Evolutionary conservation across 2,888 invertebrate species (phyloP), one percentile per base, ranked within the genome.

Genomic region (Epinotia nisella): DNA sequence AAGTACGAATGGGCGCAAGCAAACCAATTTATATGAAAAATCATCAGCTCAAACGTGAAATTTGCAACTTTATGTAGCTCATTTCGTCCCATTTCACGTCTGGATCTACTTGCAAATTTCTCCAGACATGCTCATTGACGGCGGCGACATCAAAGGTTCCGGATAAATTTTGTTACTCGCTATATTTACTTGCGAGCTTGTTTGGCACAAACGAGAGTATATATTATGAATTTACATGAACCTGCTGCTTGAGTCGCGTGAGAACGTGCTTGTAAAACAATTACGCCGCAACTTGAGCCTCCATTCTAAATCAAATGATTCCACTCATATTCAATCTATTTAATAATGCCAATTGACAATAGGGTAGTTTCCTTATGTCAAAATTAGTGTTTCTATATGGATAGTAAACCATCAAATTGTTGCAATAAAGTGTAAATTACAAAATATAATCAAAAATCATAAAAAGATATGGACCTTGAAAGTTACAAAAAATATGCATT

Each of bases 41-140:
- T 72, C 56, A 68, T 61, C 67, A 56, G 53, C 61, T 58, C 61
- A 61, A 49, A 56, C 49, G 45, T 56, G 67, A 62, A 68, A 62
- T 71, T 58, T 62, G 49, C 49, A 62, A 68, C 67, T 62, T 72
- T 62, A 62, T 61, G 56, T 68, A 68, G 56, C 72, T 72, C 61
- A 72, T 72, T 72, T 72, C 56, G 24, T 39, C 67, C 53, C 60
- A 61, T 67, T 67, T 60, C 60, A 61, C 55, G 60, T 66, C 66
- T 19, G 71, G 29, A 61, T 66, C 66, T 61, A 67, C 55, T 71
- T 60, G 66, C 60, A 66, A 71, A 71, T 66, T 55, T 60, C 71
- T 67, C 45, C 39, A 68, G 67, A 56, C 62, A 67, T 56, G 13
- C 41, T 66, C 62, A 72, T 67, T 62, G 72, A 68, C 72, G 62